Base-by-base conservation (phyloP, 2,113 vertebrate species). In the Dendropsophus ebraccatus region DNA sequence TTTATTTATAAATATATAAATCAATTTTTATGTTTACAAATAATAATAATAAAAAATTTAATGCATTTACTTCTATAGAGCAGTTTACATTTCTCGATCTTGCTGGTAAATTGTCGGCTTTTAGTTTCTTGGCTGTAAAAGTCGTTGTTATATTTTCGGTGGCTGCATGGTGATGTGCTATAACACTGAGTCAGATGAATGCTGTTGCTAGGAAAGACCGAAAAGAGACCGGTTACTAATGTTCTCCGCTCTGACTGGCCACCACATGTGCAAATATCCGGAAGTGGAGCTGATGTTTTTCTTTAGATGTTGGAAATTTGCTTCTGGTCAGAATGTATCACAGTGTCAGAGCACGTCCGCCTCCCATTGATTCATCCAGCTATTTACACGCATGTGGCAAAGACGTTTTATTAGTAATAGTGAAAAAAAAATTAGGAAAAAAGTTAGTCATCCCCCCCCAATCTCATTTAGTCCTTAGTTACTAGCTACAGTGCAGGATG, bases 221-320 rank as follows among this genome's bases (percentile, higher is more conserved):
- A 76, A 62, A 84, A 45, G 72, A 50, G 65, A 65, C 49, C 28
- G 17, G 73, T 65, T 76, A 23, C 72, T 65, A 84, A 76, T n/a
- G 72, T 28, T 69, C 62, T 4, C 30, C 35, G 19, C 17, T 32
- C 81, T 84, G 82, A 54, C 70, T 74, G 35, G 52, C n/a, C 11
- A 84, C 70, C 83, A 84, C 83, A 84, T 77, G 83, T 84, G 82
- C 37, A 84, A 84, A 84, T 60, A 84, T 76, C 82, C 13, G 25
- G 41, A 65, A 76, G 83, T 76, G 72, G 56, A 76, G 4, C 23
- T 56, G 35, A 13, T 30, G 54, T 74, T 84, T 76, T 84, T 17
- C 73, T 65, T 84, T 35, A 84, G 73, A 84, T 84, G 54, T 67
- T 84, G 56, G 54, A 76, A 76, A 49, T 62, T 58, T 76, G 73